Base-by-base conservation (phyloP, 1,140 invertebrate species). In the Cherax destructor region DNA sequence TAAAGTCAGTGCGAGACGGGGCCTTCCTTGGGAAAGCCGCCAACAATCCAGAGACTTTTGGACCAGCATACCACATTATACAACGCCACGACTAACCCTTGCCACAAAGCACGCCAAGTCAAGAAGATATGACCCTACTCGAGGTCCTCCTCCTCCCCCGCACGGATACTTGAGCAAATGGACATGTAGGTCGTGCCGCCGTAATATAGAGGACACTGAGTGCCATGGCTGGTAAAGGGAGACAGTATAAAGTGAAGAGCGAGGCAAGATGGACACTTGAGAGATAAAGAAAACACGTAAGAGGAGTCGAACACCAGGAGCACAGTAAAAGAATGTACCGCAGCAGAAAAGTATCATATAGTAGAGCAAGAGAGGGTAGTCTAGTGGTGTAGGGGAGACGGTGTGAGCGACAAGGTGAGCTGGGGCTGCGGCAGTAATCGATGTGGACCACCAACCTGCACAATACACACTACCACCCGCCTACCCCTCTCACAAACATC, bases 381-480 rank as follows among this genome's bases (percentile, higher is more conserved):
- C 5, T 69, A n/a, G 30, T 13, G 65, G 21, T 74, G 24, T 74
- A 30, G 69, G 69, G 24, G 24, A 30, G 69, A 21, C 5, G 69
- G 24, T 6, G 69, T 24, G 21, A 30, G 24, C n/a, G 24, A 74
- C 24, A 30, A 24, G 24, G 69, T 30, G 69, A 30, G 65, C 65
- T 69, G 65, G 69, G 24, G 69, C 69, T 74, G 69, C n/a, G n/a
- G n/a, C 69, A 74, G 69, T 74, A 74, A 74, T 74, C 69, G 69
- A 74, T 74, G 69, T 74, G 69, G 69, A 4, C 69, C 69, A 30
- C 69, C 69, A 30, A 24, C 69, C 69, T 30, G n/a, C 69, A 74
- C 69, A 74, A 30, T 30, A 30, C 69, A 74, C 69, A 74, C 69
- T n/a, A 9, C n/a, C 69, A 5, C 11, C 69, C 69, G 4, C 4